phyloP scores from a whole-genome alignment of 2,888 invertebrate genomes.

The Flexamia atlantica region DNA sequence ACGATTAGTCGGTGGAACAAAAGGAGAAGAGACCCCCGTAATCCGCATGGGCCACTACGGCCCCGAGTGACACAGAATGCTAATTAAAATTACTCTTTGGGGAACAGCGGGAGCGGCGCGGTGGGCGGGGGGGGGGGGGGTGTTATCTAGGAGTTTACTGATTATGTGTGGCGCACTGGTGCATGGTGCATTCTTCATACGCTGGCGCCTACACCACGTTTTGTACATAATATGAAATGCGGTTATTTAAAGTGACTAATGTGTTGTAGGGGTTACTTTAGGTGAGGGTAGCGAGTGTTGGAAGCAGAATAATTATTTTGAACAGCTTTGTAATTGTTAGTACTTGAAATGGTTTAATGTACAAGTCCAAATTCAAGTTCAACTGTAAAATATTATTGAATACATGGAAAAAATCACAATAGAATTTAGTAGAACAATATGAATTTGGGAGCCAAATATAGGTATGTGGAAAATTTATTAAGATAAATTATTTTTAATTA shows the following conservation, averaged over 20 bases:
- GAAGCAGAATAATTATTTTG: no score
- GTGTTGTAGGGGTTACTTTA: background rate
- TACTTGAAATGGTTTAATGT: no score
- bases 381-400: no score
- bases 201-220: background rate
- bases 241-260: background rate
- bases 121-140: background rate
- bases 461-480: no score
- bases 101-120: background rate
- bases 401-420: no score
- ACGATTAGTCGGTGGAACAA: slow-evolving; percentile 13
- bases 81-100: slow-evolving; percentile 47
- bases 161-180: background rate
- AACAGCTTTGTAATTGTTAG: no score
- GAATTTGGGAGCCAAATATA: no score
- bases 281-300: no score
- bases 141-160: background rate
- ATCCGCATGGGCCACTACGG: background rate
- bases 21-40: background rate
- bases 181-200: slow-evolving; percentile 14
- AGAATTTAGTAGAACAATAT: no score
- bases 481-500: no score
- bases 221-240: background rate
- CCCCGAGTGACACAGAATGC: slow-evolving; percentile 19
- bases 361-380: no score